These are phyloP conservation scores for Brenthis ino DNA, from an alignment of 2,888 invertebrate species.

Conservation along the genomic window DNA sequence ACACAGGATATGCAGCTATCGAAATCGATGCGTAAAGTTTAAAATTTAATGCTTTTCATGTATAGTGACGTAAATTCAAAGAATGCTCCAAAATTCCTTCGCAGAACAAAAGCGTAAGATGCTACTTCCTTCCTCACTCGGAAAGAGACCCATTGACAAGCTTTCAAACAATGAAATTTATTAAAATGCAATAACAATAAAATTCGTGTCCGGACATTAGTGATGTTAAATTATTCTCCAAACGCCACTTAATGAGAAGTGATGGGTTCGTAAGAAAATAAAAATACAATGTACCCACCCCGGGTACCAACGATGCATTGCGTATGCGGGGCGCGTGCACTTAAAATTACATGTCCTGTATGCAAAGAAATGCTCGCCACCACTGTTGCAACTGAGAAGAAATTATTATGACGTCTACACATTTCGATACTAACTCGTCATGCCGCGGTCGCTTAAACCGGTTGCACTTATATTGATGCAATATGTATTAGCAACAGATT, in stretches of 20 bases:
- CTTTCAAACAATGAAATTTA: constrained; percentile 73
- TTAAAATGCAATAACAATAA: constrained; percentile 83
- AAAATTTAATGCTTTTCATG: not conserved
- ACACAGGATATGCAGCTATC: constrained; percentile 1
- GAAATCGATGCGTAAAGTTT: constrained; percentile 9
- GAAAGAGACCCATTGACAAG: constrained; percentile 67
- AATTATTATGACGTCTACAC: constrained; percentile 49
- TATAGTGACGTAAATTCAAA: constrained; percentile 20
- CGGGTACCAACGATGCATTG: constrained; percentile 63
- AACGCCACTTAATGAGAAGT: constrained; percentile 82
- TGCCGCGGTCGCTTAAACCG: not conserved
- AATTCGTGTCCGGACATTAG: constrained; percentile 81
- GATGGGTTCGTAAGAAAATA: constrained; percentile 82
- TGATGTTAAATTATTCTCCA: constrained; percentile 80
- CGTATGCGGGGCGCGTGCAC: constrained; percentile 71
- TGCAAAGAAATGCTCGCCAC: constrained; percentile 67
- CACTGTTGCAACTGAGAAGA: constrained; percentile 53
- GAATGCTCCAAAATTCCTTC: constrained; percentile 28
- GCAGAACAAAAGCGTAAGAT: constrained; percentile 53
- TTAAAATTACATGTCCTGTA: constrained; percentile 76
- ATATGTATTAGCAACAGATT: constrained; percentile 9
- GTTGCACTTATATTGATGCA: constrained; percentile 9
- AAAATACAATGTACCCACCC: constrained; percentile 72
- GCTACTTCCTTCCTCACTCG: constrained; percentile 73
- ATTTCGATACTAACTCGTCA: constrained; percentile 19